Evolutionary conservation across 1,140 invertebrate species (phyloP), one percentile per base, ranked within the genome.

Genomic region (Thaumetopoea pityocampa): DNA sequence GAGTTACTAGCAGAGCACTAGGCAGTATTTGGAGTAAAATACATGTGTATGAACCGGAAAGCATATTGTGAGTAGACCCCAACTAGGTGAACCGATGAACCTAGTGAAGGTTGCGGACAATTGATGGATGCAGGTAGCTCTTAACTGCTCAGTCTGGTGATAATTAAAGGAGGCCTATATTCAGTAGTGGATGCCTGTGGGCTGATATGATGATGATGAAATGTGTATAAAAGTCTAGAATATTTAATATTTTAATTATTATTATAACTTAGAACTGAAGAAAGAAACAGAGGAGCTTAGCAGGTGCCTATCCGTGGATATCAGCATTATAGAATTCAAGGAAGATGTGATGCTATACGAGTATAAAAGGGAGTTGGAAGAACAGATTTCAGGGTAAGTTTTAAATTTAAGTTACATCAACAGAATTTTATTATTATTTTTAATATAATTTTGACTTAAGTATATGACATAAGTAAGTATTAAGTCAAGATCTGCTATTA

Each of bases 231-330:
- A 8, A n/a, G 9, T 23, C n/a, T 28, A 5, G 27, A 4, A 11
- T 28, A 4, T 28, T 28, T 4, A 12, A 28, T 18, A 10, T 12
- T n/a, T 23, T 5, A 26, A 23, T 36, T 17, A 38, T 24, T 18
- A 23, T 7, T 15, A 20, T 34, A 7, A 29, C 18, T n/a, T 15
- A 81, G 78, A 76, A 46, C 32, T 82, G 11, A 82, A 80, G 49
- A 66, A 74, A 35, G 79, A 83, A 52, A 73, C 73, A 9, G 67
- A 80, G 37, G 67, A 83, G 35, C 50, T 83, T 3, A 80, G 79
- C 42, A 57, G 62, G 42, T 74, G 56, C 38, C 51, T 83, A 3
- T 78, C 76, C 23, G 65, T 83, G 5, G 69, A 80, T 26, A 83
- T 83, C 11, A 67, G 65, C 16, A 67, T 80, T 19, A 20, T 71